Evolutionary conservation across 2,113 vertebrate species (phyloP), one percentile per base, ranked within the genome.

Genomic region (Marmota flaviventris): DNA sequence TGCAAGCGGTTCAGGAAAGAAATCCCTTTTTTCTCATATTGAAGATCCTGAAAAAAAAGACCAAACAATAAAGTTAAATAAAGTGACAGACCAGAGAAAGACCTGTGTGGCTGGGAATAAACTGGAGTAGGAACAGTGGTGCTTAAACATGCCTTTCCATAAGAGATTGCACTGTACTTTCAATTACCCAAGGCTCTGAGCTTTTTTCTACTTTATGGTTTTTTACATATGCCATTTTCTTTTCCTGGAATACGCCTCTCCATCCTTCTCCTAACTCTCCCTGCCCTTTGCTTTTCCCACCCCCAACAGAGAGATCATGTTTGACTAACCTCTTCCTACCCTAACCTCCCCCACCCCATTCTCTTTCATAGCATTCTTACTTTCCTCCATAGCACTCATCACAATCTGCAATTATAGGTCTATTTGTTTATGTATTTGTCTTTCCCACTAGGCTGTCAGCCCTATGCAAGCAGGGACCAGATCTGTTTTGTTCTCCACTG

Each of bases 401-500:
- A 95, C 42, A 87, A 45, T 65, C 91, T 73, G 32, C 48, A 84
- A n/a, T 48, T 63, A 37, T 27, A 8, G 84, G 39, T 48, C 63
- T 79, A 42, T 70, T 78, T 65, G 25, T 73, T 27, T 39, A 61
- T 58, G 10, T 90, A 37, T 77, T 77, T 92, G 45, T 89, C 53
- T 84, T 92, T 32, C 90, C 76, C 45, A 75, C 25, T 53, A 88
- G 72, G 37, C 32, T 87, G 22, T 70, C 8, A 53, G 53, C 13
- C 78, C 29, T 75, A 25, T 48, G 69, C 32, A 87, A 89, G 85
- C 29, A 58, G 45, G 58, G 22, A 72, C 5, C 17, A 32, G 9
- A 32, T 45, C 61, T 89, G 10, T 82, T 96, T 83, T 87, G 70
- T 96, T 92, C 77, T 91, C 48, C 65, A 32, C 48, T 89, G 11